Evolutionary conservation across 2,113 vertebrate species (phyloP).

Genomic region (Neogobius melanostomus): DNA sequence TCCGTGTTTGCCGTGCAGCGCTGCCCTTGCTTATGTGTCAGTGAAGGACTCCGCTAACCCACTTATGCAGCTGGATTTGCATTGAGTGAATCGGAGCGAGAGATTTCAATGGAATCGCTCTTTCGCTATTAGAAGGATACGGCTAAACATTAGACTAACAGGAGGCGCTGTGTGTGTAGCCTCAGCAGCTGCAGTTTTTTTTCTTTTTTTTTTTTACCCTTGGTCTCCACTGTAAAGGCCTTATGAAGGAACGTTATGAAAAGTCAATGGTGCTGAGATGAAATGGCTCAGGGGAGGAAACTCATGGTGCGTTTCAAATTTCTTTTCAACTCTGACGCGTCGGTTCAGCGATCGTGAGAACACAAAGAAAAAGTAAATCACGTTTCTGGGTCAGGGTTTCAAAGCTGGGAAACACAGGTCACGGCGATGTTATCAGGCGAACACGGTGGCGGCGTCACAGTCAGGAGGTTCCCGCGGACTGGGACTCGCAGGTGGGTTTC

Average conservation of each 20-base stretch:
- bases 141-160: conserved; percentile 67
- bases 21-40: conserved; percentile 26
- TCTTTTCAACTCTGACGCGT: background rate
- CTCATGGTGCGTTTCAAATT: conserved; percentile 40
- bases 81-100: conserved; percentile 61
- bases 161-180: conserved; percentile 27
- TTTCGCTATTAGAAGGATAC: conserved; percentile 67
- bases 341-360: conserved; percentile 21
- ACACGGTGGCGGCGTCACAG: background rate
- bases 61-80: conserved; percentile 72
- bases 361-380: conserved; percentile 11
- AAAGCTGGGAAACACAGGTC: conserved; percentile 3
- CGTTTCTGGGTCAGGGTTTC: conserved; percentile 21
- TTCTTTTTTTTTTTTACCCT: conserved; percentile 33
- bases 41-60: conserved; percentile 52
- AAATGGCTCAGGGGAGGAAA: conserved; percentile 28
- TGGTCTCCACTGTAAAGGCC: conserved; percentile 61
- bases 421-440: conserved; percentile 7
- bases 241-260: conserved; percentile 63
- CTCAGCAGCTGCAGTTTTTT: conserved; percentile 69
- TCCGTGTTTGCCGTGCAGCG: conserved; percentile 12
- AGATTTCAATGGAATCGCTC: conserved; percentile 74
- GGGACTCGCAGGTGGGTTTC: no score
- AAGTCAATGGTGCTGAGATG: conserved; percentile 47
- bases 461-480: no score